Evolutionary conservation across 2,113 vertebrate genomes (phyloP), one percentile per base, ranked within the genome.

Genomic region (Cavia aperea): DNA sequence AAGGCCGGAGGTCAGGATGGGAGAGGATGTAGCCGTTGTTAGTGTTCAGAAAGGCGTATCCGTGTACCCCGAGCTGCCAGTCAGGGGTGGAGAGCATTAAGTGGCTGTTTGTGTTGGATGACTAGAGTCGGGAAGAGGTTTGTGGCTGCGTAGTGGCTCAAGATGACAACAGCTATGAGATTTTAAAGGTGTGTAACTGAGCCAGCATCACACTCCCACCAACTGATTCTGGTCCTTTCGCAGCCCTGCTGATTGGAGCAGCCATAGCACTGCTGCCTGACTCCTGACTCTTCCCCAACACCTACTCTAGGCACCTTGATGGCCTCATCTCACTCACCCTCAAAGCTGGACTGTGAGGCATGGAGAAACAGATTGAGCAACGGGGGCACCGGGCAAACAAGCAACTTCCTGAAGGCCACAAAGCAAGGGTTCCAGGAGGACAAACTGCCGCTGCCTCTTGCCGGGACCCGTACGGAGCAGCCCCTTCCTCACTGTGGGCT

Each of bases 11-110:
- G 93, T 99, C 99, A 5, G 99, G 99, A 85, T 99, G 99, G 16
- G 98, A 98, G n/a, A 99, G 98, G 96, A 99, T 99, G 97, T 99
- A 99, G 94, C 99, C 99, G 0, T 99, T 99, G 96, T 99, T 99
- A 9, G 99, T 99, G 96, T 98, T 98, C 95, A 99, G 96, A 96
- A 98, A 99, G 85, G 99, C 99, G 0, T 99, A 99, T 87, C 99
- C 99, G 49, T 99, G 99, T 93, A 99, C 97, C 85, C 99, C 99
- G 18, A 99, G 98, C 99, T 99, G 96, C 60, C 75, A 94, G 93
- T 96, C 62, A 95, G 18, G 36, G 36, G 1, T 39, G 8, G 8
- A 19, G 86, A 66, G 15, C 11, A 26, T 97, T 46, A 97, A 54
- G 33, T 7, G 46, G 73, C 3, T 77, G 81, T 33, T 54, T 51